Base-by-base conservation (phyloP, 1,140 invertebrate species). In the Bombus turneri region DNA sequence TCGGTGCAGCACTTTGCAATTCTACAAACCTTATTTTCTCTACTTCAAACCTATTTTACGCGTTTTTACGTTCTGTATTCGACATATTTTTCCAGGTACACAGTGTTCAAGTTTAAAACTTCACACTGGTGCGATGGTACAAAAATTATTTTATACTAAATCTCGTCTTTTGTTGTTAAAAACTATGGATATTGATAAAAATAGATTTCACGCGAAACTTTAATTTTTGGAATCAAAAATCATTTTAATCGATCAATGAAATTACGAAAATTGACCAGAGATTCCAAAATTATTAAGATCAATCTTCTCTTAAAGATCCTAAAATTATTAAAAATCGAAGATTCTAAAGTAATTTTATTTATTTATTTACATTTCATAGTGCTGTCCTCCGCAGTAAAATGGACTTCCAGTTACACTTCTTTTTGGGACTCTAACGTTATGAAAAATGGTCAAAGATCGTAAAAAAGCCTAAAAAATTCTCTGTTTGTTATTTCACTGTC, bases 341-440 rank as follows among this genome's bases (percentile, higher is more conserved):
- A 53, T 22, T 22, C 47, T 53, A 22, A 53, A 22, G 47, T 53
- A 22, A 53, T 8, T 22, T 53, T 53, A 53, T 22, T 53, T 53
- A 53, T 22, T 53, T 53, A 53, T 53, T 53, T 53, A 6, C 47
- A 53, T 18, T 53, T 53, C 47, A 22, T 8, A 22, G 18, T 53
- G 0, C 6, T 22, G 47, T 6, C 6, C 1, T 8, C 6, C 18
- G 1, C 1, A 22, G 0, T 53, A 22, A 53, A 53, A 22, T 1
- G 5, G 47, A 53, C 47, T 22, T 53, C 6, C 47, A 53, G 47
- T 53, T 53, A 18, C 47, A 18, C 3, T 10, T 28, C 9, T 59
- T 0, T 4, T 31, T 28, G 25, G 3, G 57, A 59, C 10, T 62
- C 28, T 28, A 62, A n/a, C 25, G 3, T 62, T 12, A 62, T 13